Conservation (phyloP, 2,888 invertebrate species). For the Xylophagus ater region DNA sequence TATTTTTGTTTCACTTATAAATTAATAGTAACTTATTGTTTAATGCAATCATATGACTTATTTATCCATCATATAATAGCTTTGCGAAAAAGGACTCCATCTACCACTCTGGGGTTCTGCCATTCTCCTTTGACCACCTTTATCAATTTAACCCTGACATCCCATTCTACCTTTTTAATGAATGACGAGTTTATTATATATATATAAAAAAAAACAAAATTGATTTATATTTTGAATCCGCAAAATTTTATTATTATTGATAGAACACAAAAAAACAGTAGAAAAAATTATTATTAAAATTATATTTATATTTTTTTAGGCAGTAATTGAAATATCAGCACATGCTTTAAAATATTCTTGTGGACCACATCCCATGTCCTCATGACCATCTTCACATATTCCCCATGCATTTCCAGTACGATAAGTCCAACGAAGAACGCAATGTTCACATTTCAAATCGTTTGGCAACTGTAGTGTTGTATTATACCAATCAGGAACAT, state of each 20-base stretch:
- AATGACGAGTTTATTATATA: background rate
- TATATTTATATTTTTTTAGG: background rate
- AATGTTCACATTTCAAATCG: constrained; percentile 40
- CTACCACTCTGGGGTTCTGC: too few relatives aligned
- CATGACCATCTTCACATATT: constrained; percentile 28
- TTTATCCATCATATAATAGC: too few relatives aligned
- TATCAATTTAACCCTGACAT: background rate
- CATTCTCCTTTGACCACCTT: too few relatives aligned
- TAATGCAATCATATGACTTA: too few relatives aligned
- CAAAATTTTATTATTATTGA: background rate
- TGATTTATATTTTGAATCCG: background rate
- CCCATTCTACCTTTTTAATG: background rate
- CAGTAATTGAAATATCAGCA: constrained; percentile 31
- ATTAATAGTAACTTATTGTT: too few relatives aligned
- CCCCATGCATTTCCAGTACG: constrained; percentile 38
- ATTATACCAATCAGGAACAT: constrained; percentile 23
- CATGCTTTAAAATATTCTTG: constrained; percentile 41
- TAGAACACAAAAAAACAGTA: background rate
- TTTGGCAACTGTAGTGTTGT: constrained; percentile 35
- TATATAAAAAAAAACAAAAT: background rate
- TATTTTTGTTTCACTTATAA: too few relatives aligned
- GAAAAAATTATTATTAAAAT: too few relatives aligned
- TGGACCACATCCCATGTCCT: constrained; percentile 34
- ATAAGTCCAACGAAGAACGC: constrained; percentile 47
- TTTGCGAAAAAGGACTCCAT: too few relatives aligned